Evolutionary conservation across 2,888 invertebrate species (phyloP).

Genomic region (Arge pagana): DNA sequence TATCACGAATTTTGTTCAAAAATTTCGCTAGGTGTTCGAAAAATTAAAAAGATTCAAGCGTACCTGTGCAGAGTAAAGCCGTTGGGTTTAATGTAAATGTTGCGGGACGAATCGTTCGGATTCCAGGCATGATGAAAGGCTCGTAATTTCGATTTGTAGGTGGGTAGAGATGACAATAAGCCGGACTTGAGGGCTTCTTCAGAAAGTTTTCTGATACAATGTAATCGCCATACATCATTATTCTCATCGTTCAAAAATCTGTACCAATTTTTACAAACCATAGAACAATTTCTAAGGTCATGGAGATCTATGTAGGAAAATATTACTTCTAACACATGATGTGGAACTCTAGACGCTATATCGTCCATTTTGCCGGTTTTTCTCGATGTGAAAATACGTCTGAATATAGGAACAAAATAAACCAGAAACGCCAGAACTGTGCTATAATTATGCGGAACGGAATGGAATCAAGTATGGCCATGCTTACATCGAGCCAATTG

Average conservation of each 20-base stretch:
- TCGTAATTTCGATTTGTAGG: constrained; percentile 90
- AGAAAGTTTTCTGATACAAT: constrained; percentile 84
- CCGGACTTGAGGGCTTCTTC: constrained; percentile 90
- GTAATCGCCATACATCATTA: constrained; percentile 92
- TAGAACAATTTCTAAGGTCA: constrained; percentile 85
- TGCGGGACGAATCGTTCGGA: constrained; percentile 94
- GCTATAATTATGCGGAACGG: too few relatives aligned
- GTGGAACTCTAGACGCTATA: constrained; percentile 70
- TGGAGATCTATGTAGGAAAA: constrained; percentile 88
- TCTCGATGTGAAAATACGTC: too few relatives aligned
- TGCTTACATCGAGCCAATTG: too few relatives aligned
- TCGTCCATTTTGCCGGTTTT: constrained; percentile 62
- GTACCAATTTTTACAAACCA: constrained; percentile 94
- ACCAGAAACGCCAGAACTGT: too few relatives aligned
- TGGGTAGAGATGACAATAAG: constrained; percentile 83
- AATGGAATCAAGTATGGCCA: too few relatives aligned
- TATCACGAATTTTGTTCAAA: too few relatives aligned
- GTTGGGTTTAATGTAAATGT: constrained; percentile 95
- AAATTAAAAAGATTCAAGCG: too few relatives aligned
- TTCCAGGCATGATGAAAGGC: constrained; percentile 97
- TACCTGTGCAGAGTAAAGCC: constrained; percentile 94
- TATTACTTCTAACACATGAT: constrained; percentile 84
- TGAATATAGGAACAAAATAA: constrained; percentile 19
- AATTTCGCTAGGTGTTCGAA: too few relatives aligned
- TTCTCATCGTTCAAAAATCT: constrained; percentile 85